Evolutionary conservation across 2,113 vertebrate genomes (phyloP), one percentile per base, ranked within the genome.

Genomic region (Coregonus clupeaformis): DNA sequence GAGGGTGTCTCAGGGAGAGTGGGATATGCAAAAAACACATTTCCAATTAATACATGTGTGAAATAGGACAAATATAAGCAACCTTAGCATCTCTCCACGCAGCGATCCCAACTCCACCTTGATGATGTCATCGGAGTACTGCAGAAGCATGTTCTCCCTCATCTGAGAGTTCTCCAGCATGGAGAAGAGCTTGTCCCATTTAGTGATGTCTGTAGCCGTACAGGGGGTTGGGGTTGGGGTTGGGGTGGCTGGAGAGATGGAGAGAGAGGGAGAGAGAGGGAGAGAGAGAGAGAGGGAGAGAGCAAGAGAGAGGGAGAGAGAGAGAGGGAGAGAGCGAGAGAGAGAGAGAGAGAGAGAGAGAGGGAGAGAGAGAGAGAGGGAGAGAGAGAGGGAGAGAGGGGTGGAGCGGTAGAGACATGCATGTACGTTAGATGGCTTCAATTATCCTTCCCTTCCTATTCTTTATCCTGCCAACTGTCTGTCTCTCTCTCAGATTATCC

Each of bases 151-250:
- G 89, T 93, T 94, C 90, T 99, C 95, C 69, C 95, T 94, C 98
- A 98, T 98, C 90, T 98, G 96, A 0, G 96, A 97, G 93, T 98
- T 94, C 92, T 99, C 98, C 73, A 99, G 89, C 97, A 98, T 97
- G 68, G 93, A 94, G 91, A 99, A 98, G 66, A 99, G 90, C 86
- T 98, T 98, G 93, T 99, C 97, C 98, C 98, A 99, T 77, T 94
- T 92, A 2, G 88, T 94, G 82, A 93, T 88, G 63, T 97, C 96
- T n/a, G 52, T 57, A 45, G 81, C 77, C 14, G 87, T 82, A 79
- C 96, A 98, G 77, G 95, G 95, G 0, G 68, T 4, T 18, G 84
- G 27, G 20, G 71, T 90, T 0, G 83, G 69, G 7, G 62, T 27
- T 1, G 30, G 75, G 55, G 84, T 88, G 59, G 90, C 86, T 89